Evolutionary conservation across 2,797 vertebrate genomes (phyloP), one percentile per base, ranked within the genome.

Genomic region (Cryptoblepharus egeriae): DNA sequence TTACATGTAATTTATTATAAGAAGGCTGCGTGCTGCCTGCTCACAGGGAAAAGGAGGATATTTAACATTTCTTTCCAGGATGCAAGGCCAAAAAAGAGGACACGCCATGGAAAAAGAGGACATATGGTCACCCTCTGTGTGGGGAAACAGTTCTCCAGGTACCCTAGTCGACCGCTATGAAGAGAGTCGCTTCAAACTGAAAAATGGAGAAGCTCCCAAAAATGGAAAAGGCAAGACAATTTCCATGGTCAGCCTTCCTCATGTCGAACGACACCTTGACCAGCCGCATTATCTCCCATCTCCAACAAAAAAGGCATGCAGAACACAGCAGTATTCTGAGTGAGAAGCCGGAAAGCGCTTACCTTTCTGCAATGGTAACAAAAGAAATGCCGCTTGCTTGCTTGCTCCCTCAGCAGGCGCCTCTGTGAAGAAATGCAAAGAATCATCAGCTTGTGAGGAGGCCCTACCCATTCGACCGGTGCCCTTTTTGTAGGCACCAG

Each of bases 401-500:
- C 39, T n/a, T 77, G 63, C 81, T 76, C 1, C 80, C n/a, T 0
- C 1, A 11, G 85, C 32, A 45, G 32, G 83, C 0, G 6, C 69
- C 1, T 75, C 12, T 10, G 77, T 22, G 79, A 9, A 61, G 79
- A 3, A 4, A 75, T 0, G 1, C 30, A 0, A 68, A 22, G 79
- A 79, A 81, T 0, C 12, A 80, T 0, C 12, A 80, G 87, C 12
- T 20, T 9, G 69, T n/a, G 4, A 0, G n/a, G 49, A 69, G 80
- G 84, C 84, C 64, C 81, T 73, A 81, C 85, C 1, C 26, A 1
- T 75, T 0, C 45, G 0, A 76, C 78, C 28, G 1, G 76, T 37
- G 77, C 90, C 93, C 90, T 81, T 71, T 83, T 65, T 77, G n/a
- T 58, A 82, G 69, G 88, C 90, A 84, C 90, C 85, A 65, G 88